phyloP scores from a whole-genome alignment of 2,113 vertebrate genomes.

The Onychostoma macrolepis region DNA sequence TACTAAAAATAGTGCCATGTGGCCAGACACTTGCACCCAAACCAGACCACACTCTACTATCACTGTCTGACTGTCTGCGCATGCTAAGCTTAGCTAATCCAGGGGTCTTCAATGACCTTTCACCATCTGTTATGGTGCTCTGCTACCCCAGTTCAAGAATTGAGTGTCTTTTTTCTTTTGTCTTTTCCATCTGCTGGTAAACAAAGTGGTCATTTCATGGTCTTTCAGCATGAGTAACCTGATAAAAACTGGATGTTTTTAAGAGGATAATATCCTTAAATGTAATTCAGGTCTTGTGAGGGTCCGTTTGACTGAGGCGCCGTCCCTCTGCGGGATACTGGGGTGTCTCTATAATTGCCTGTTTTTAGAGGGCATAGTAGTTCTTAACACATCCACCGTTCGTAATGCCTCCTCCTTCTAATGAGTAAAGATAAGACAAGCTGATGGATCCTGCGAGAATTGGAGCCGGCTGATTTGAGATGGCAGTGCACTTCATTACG shows the following conservation, averaged over 20 bases:
- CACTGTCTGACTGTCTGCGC: conserved; percentile 34
- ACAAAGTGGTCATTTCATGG: neutral
- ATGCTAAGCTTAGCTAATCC: conserved; percentile 41
- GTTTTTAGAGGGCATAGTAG: conserved; percentile 50
- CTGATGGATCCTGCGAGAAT: conserved; percentile 50
- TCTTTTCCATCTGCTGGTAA: conserved; percentile 7
- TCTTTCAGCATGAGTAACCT: conserved; percentile 15
- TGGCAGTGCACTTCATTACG: conserved; percentile 30
- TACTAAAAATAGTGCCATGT: conserved; percentile 44
- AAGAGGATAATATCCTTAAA: conserved; percentile 15
- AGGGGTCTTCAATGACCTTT: conserved; percentile 43
- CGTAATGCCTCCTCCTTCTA: conserved; percentile 44
- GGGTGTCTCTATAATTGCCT: conserved; percentile 34
- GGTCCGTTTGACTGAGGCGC: conserved; percentile 7
- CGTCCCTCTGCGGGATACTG: conserved; percentile 11
- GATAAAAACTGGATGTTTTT: neutral
- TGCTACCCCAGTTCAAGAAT: neutral
- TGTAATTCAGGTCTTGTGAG: conserved; percentile 26
- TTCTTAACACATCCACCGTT: conserved; percentile 37
- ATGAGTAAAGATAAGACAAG: conserved; percentile 57
- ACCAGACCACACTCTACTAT: conserved; percentile 29
- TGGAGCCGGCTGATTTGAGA: conserved; percentile 17
- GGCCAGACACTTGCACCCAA: conserved; percentile 37
- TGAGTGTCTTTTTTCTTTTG: conserved; percentile 53
- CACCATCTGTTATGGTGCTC: conserved; percentile 44